A percentile compares a stretch with the other conserved stretches of the same genome.
phyloP scores from a whole-genome alignment of 92 coral and sea anemone genomes.

The Parazoanthus swiftii region DNA sequence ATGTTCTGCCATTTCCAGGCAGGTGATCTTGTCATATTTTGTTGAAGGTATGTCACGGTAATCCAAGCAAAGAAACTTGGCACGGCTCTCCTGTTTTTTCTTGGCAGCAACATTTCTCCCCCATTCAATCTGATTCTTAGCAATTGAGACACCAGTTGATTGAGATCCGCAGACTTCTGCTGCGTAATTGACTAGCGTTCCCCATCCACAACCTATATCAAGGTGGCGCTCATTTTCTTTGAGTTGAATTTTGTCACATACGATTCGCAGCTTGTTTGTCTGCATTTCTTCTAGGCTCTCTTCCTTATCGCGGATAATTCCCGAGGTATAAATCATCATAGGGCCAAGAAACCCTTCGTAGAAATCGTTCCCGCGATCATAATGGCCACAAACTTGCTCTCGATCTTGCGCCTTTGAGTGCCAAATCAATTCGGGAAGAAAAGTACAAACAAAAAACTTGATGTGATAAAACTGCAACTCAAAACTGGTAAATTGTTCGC shows the following conservation, averaged over 20 bases:
- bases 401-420: slow-evolving; percentile 93
- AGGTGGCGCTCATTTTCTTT: slow-evolving; percentile 84
- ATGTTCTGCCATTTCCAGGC: slow-evolving; percentile 99
- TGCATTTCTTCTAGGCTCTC: slow-evolving; percentile 91
- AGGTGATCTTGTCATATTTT: slow-evolving; percentile 89
- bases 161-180: slow-evolving; percentile 78
- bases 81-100: slow-evolving; percentile 57
- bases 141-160: slow-evolving; percentile 89
- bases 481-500: slow-evolving; percentile 74
- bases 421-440: slow-evolving; percentile 87
- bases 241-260: slow-evolving; percentile 90
- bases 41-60: slow-evolving; percentile 87
- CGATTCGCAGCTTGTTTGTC: slow-evolving; percentile 72
- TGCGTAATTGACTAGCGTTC: slow-evolving; percentile 91
- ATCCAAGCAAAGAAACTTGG: slow-evolving; percentile 84
- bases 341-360: slow-evolving; percentile 95
- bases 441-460: slow-evolving; percentile 75
- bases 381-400: slow-evolving; percentile 96
- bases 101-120: slow-evolving; percentile 64
- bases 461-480: slow-evolving; percentile 84
- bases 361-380: slow-evolving; percentile 97
- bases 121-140: slow-evolving; percentile 90
- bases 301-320: slow-evolving; percentile 63
- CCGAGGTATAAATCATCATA: slow-evolving; percentile 93
- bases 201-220: slow-evolving; percentile 99